Evolutionary conservation across 2,797 vertebrate genomes (phyloP).

Genomic region (Crocidura indochinensis): DNA sequence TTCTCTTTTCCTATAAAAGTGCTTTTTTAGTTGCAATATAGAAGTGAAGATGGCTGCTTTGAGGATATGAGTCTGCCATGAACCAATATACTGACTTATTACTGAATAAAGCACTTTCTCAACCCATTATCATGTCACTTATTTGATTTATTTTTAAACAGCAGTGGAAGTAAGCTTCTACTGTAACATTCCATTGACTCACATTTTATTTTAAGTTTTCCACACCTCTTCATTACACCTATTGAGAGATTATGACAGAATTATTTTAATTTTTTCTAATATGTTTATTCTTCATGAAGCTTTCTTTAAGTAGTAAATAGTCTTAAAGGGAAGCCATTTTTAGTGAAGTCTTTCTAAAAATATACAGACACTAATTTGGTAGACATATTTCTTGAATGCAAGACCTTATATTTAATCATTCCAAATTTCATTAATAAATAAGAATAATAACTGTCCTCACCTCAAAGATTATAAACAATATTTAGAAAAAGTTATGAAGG

Average conservation of each 20-base stretch:
- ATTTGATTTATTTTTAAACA: too few species aligned
- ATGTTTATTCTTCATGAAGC: background rate
- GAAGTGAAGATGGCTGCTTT: too few species aligned
- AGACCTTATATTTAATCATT: background rate
- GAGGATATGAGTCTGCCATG: too few species aligned
- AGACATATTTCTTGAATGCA: background rate
- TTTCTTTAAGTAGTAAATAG: background rate
- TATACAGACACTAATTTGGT: background rate
- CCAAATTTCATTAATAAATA: background rate
- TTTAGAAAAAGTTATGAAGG: background rate
- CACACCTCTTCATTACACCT: background rate
- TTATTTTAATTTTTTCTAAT: background rate
- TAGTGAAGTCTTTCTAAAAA: background rate
- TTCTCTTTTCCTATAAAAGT: too few species aligned
- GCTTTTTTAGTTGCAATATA: too few species aligned
- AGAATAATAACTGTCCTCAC: background rate
- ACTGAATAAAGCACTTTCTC: too few species aligned
- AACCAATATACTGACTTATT: too few species aligned
- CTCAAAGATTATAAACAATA: background rate
- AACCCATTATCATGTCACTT: too few species aligned
- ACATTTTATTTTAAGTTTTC: background rate
- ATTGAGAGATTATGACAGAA: background rate
- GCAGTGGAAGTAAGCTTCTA: background rate
- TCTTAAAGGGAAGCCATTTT: background rate
- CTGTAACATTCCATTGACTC: background rate